A percentile compares a stretch with the other conserved stretches of the same genome.
Evolutionary conservation across 2,888 invertebrate species (phyloP).

Genomic region (Torymus aiolomorphi): DNA sequence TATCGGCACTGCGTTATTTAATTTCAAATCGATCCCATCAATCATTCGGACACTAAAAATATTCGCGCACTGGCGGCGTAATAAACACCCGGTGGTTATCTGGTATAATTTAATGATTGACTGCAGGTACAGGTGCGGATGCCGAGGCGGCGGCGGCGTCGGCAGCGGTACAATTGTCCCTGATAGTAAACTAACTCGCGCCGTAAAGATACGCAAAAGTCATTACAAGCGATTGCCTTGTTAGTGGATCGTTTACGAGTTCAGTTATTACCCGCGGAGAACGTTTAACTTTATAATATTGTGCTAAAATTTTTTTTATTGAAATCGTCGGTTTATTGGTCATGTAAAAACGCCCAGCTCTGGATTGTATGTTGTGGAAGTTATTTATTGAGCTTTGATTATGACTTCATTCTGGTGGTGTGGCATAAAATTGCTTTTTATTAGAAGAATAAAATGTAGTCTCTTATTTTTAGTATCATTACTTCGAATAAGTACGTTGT

Average conservation of each 20-base stretch:
- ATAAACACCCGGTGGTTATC: conserved; percentile 30
- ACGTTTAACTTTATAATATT: conserved; percentile 31
- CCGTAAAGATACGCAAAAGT: conserved; percentile 42
- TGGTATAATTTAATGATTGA: conserved; percentile 43
- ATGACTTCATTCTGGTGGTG: too few relatives aligned
- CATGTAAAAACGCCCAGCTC: too few relatives aligned
- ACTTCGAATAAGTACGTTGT: too few relatives aligned
- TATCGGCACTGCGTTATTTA: conserved; percentile 25
- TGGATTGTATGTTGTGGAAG: too few relatives aligned
- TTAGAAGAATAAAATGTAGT: too few relatives aligned
- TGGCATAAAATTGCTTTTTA: too few relatives aligned
- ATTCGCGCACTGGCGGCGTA: conserved; percentile 16
- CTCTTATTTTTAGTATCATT: too few relatives aligned
- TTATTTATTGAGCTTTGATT: too few relatives aligned
- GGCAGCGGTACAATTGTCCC: conserved; percentile 17
- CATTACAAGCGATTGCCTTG: conserved; percentile 46
- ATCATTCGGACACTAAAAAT: conserved; percentile 34
- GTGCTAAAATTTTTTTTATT: conserved; percentile 11
- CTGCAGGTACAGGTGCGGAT: not conserved
- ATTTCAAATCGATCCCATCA: conserved; percentile 35
- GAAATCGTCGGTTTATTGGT: not conserved
- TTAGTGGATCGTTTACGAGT: conserved; percentile 41
- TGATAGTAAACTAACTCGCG: conserved; percentile 26
- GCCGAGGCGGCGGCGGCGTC: too few relatives aligned
- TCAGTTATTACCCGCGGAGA: conserved; percentile 28